Evolutionary conservation across 2,797 vertebrate genomes (phyloP).

Genomic region (Lepidocolaptes lacrymiger): DNA sequence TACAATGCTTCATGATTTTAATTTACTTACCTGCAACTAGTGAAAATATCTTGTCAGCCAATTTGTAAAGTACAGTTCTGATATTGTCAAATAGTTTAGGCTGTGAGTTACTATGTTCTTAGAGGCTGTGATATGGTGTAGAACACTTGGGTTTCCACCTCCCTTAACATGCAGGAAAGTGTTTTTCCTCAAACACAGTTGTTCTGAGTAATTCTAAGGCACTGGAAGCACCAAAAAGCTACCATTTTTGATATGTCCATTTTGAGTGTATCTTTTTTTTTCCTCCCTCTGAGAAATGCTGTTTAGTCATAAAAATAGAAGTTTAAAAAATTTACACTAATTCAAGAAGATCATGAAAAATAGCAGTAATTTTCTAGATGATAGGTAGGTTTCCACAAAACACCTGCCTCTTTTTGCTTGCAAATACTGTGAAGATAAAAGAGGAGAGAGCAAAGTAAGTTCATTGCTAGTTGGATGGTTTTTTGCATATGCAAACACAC

Average conservation of each 20-base stretch:
- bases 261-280: background rate
- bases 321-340: background rate
- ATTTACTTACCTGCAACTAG: background rate
- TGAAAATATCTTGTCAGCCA: background rate
- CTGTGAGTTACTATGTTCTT: background rate
- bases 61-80: background rate
- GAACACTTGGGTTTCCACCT: background rate
- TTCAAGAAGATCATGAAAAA: background rate
- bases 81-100: background rate
- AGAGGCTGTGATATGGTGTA: background rate
- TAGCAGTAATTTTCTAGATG: background rate
- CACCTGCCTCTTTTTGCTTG: background rate
- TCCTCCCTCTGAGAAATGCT: background rate
- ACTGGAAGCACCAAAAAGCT: fast-evolving
- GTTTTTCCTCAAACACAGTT: background rate
- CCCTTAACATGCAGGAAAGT: background rate
- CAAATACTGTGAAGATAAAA: background rate
- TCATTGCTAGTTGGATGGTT: background rate
- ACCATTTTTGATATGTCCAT: background rate
- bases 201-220: background rate
- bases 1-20: background rate
- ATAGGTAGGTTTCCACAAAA: background rate
- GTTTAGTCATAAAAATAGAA: background rate
- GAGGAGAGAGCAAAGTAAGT: background rate
- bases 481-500: slow-evolving; percentile 34